Evolutionary conservation across 2,113 vertebrate genomes (phyloP).

Genomic region (Haliaeetus leucogaster): DNA sequence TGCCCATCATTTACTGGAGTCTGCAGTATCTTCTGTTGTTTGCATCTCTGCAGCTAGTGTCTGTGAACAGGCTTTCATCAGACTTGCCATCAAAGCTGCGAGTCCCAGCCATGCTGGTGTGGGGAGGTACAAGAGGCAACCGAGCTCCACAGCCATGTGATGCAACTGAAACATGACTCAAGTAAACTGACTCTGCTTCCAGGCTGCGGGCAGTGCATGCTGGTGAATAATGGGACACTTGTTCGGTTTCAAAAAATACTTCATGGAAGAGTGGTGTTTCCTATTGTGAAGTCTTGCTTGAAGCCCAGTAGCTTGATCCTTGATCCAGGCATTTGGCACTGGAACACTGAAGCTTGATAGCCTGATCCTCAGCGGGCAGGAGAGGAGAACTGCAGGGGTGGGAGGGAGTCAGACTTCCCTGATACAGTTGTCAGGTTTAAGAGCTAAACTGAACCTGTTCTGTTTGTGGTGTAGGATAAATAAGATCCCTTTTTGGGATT

Average conservation of each 20-base stretch:
- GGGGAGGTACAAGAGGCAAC: not conserved
- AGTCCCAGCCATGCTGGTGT: not conserved
- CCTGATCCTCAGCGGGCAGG: not conserved
- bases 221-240: not conserved
- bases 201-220: not conserved
- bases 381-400: not conserved
- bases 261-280: accelerated
- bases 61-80: not conserved
- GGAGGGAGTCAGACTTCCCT: not conserved
- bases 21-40: not conserved
- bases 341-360: not conserved
- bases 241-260: accelerated
- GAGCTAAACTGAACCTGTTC: not conserved
- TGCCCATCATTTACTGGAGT: not conserved
- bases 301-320: not conserved
- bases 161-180: not conserved
- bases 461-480: not conserved
- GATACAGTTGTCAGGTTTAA: not conserved
- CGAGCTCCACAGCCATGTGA: not conserved
- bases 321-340: not conserved
- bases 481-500: not conserved
- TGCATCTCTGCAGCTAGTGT: not conserved
- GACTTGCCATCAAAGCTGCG: not conserved
- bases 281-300: not conserved
- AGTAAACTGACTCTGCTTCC: not conserved